These are phyloP conservation scores for Cistogaster globosa DNA, from an alignment of 2,888 invertebrate species.

Conservation along the genomic window DNA sequence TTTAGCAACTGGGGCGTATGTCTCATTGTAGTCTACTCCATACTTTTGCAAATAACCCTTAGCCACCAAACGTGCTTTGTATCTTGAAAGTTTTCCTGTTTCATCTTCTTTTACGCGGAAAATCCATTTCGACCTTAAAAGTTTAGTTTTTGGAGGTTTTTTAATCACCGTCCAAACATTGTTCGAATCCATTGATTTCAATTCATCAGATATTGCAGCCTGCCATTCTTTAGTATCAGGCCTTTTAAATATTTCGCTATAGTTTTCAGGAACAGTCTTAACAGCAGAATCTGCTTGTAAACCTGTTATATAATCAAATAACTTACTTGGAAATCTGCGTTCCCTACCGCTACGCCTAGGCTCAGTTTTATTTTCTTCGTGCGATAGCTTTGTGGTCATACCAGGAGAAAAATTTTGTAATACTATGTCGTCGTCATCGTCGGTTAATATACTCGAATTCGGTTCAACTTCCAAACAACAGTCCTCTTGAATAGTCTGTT, in stretches of 20 bases:
- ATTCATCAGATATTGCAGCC: slow-evolving; percentile 33
- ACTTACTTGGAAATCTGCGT: too few relatives aligned
- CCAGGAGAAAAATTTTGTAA: too few relatives aligned
- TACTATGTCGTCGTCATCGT: too few relatives aligned
- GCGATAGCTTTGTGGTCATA: too few relatives aligned
- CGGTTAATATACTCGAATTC: too few relatives aligned
- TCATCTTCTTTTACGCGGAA: slow-evolving; percentile 51
- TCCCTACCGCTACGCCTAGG: slow-evolving; percentile 8
- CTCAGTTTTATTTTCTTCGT: too few relatives aligned
- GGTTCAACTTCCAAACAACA: too few relatives aligned
- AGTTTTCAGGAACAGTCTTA: slow-evolving; percentile 7
- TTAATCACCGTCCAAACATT: slow-evolving; percentile 41
- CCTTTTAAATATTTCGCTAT: slow-evolving; percentile 14
- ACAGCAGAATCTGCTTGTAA: slow-evolving; percentile 5
- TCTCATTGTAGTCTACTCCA: background rate
- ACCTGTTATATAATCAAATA: too few relatives aligned
- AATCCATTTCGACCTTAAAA: too few relatives aligned
- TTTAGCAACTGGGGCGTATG: slow-evolving; percentile 14
- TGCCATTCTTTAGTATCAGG: background rate
- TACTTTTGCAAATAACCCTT: slow-evolving; percentile 1
- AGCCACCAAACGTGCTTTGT: slow-evolving; percentile 37
- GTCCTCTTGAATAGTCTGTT: too few relatives aligned
- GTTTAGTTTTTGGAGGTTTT: too few relatives aligned
- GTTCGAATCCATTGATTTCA: slow-evolving; percentile 33
- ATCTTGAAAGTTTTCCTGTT: slow-evolving; percentile 14